Conservation (phyloP, 2,888 invertebrate species). For the Microlaimidae sp. region DNA sequence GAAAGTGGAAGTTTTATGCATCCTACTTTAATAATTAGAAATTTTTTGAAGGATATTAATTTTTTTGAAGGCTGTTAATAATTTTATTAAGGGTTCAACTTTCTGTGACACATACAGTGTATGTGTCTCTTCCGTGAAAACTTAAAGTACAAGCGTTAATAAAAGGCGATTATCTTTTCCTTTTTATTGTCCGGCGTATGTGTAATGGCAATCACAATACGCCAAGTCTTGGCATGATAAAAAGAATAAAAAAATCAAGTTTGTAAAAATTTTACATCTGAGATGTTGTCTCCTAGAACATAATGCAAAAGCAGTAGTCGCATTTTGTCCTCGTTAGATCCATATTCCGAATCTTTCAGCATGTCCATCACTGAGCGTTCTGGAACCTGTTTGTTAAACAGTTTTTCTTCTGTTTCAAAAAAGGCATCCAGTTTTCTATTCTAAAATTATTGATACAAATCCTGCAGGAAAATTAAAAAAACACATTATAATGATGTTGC, state of each 20-base stretch:
- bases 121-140: too few species aligned
- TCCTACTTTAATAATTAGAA: too few species aligned
- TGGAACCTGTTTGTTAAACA: slow-evolving; percentile 52
- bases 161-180: too few species aligned
- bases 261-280: slow-evolving; percentile 45
- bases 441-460: too few species aligned
- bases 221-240: background rate
- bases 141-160: too few species aligned
- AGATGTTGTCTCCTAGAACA: slow-evolving; percentile 60
- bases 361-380: slow-evolving; percentile 74
- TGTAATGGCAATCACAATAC: too few species aligned
- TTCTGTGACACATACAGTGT: too few species aligned
- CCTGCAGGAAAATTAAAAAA: slow-evolving; percentile 10
- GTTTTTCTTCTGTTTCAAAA: slow-evolving; percentile 93
- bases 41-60: too few species aligned
- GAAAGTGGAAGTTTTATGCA: too few species aligned
- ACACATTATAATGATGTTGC: background rate
- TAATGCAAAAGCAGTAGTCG: slow-evolving; percentile 74
- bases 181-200: too few species aligned
- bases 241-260: slow-evolving; percentile 3
- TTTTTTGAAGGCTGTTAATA: too few species aligned
- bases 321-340: slow-evolving; percentile 75
- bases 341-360: slow-evolving; percentile 59
- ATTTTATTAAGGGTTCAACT: too few species aligned
- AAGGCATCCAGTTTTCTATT: slow-evolving; percentile 77